Conservation (phyloP, 2,113 vertebrate genomes). For the Marcusenius ussheri region DNA sequence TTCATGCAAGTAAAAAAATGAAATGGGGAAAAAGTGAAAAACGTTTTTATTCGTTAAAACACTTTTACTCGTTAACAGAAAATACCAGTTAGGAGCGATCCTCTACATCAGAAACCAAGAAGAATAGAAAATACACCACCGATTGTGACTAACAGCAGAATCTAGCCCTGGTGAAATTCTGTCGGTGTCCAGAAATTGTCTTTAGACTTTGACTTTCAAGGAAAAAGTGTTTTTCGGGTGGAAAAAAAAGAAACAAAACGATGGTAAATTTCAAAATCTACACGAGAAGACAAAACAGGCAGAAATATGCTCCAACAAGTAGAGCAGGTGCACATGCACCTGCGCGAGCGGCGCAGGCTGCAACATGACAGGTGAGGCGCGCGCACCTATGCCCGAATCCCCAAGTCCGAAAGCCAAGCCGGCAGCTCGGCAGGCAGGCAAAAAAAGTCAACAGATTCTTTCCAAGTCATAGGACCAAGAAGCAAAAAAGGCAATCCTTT, state of each 20-base stretch:
- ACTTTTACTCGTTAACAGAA: background rate
- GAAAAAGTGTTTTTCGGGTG: background rate
- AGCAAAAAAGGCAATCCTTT: background rate
- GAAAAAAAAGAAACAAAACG: background rate
- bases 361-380: constrained; percentile 58
- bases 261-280: constrained; percentile 17
- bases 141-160: background rate
- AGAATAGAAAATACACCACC: background rate
- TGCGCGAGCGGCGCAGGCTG: constrained; percentile 48
- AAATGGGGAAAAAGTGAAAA: background rate
- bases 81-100: background rate
- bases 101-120: background rate
- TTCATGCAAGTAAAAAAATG: background rate
- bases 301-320: constrained; percentile 32
- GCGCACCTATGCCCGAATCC: background rate
- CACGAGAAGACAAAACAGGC: constrained; percentile 22
- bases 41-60: background rate
- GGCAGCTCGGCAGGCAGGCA: background rate
- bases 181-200: background rate
- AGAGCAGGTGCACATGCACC: constrained; percentile 65
- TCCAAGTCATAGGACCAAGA: background rate
- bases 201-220: background rate
- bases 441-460: background rate
- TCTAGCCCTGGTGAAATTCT: background rate
- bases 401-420: background rate